Evolutionary conservation across 2,113 vertebrate species (phyloP).

Genomic region (Campylomormyrus numenius): DNA sequence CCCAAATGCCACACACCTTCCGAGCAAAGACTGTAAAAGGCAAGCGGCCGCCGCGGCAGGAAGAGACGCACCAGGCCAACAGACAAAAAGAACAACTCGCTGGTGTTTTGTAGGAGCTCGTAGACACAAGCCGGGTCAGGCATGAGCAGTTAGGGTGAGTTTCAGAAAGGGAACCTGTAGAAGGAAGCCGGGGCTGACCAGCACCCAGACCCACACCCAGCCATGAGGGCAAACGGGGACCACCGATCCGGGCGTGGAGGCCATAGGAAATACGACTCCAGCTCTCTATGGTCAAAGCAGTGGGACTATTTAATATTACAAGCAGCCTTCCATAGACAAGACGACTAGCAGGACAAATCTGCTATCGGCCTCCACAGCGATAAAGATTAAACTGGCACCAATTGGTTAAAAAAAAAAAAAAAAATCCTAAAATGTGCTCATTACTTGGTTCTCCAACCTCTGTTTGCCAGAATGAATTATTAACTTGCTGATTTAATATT

Average conservation of each 20-base stretch:
- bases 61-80: background rate
- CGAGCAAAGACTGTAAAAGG: background rate
- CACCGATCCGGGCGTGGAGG: background rate
- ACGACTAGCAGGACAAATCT: background rate
- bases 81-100: background rate
- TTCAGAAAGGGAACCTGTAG: background rate
- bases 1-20: background rate
- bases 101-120: background rate
- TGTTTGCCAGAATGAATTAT: slow-evolving; percentile 11
- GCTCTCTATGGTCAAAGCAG: background rate
- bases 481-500: slow-evolving; percentile 17
- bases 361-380: background rate
- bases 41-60: background rate
- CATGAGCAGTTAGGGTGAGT: background rate
- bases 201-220: background rate
- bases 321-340: background rate
- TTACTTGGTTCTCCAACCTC: background rate
- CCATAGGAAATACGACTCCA: background rate
- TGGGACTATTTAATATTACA: background rate
- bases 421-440: background rate
- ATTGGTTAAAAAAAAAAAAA: background rate
- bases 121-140: background rate
- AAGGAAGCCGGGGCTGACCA: background rate
- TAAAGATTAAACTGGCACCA: background rate
- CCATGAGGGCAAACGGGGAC: background rate